These are phyloP conservation scores for Cetonia aurata DNA, from an alignment of 2,888 invertebrate species.

Conservation along the genomic window DNA sequence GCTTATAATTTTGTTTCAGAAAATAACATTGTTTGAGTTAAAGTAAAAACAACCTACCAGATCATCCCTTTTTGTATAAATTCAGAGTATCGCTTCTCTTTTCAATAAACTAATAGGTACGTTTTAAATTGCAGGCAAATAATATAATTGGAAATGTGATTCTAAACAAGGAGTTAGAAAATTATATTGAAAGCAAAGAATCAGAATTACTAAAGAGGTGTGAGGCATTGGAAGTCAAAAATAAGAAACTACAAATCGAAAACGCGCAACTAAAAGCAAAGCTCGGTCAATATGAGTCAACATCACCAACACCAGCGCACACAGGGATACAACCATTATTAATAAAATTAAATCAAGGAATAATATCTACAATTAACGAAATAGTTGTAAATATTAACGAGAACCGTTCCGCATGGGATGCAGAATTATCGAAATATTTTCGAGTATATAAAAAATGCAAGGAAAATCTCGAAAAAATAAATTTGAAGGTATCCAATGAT, in stretches of 20 bases:
- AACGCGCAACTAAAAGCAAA: neutral
- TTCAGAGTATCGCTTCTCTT: too few relatives aligned
- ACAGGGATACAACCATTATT: slow-evolving; percentile 1
- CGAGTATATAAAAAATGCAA: slow-evolving; percentile 12
- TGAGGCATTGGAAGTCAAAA: slow-evolving; percentile 8
- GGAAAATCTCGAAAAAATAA: slow-evolving; percentile 7
- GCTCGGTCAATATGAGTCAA: slow-evolving; percentile 3
- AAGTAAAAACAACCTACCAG: too few relatives aligned
- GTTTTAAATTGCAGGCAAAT: slow-evolving; percentile 6
- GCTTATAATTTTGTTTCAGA: too few relatives aligned
- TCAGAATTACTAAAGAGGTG: neutral
- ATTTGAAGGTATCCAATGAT: neutral
- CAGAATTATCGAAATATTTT: slow-evolving; percentile 7
- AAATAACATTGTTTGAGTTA: too few relatives aligned
- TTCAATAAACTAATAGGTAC: too few relatives aligned
- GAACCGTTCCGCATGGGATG: slow-evolving; percentile 2
- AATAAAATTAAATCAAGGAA: neutral
- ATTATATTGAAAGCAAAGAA: neutral
- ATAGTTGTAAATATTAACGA: slow-evolving; percentile 1
- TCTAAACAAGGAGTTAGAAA: slow-evolving; percentile 9
- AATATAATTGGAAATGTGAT: neutral
- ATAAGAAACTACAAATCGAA: neutral
- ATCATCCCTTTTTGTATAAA: too few relatives aligned
- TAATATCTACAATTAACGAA: slow-evolving; percentile 4
- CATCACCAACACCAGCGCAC: neutral